Evolutionary conservation across 2,113 vertebrate genomes (phyloP).

Genomic region (Podilymbus podiceps): DNA sequence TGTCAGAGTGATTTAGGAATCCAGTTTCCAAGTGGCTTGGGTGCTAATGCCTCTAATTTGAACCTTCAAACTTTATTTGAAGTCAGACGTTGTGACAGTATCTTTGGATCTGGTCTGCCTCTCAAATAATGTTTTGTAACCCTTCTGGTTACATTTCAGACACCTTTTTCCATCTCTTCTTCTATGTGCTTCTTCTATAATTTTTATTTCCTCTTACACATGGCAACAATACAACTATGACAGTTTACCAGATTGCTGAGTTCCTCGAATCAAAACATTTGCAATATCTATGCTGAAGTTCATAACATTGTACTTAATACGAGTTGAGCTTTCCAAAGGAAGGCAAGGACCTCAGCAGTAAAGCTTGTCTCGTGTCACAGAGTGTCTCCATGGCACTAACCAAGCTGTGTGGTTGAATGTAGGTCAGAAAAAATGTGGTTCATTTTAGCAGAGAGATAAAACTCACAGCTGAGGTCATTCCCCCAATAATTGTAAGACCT

Average conservation of each 20-base stretch:
- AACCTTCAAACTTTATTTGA: background rate
- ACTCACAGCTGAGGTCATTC: background rate
- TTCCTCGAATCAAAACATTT: background rate
- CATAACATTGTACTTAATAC: background rate
- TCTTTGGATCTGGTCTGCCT: background rate
- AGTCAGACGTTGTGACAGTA: background rate
- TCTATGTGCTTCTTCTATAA: background rate
- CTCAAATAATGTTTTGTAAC: background rate
- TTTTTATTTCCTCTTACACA: background rate
- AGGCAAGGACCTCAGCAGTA: background rate
- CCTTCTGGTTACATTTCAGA: background rate
- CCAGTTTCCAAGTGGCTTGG: background rate
- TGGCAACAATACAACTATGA: background rate
- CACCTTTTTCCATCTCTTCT: background rate
- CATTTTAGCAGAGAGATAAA: background rate
- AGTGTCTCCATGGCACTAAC: background rate
- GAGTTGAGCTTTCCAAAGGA: background rate
- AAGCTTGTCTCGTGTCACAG: background rate
- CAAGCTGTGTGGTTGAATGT: background rate
- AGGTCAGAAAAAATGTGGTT: background rate
- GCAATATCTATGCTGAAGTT: background rate
- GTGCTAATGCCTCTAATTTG: background rate
- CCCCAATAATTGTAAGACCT: background rate
- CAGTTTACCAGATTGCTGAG: background rate
- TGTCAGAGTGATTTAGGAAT: background rate